Percentiles rank a stretch among this genome's conserved stretches.
phyloP scores from a whole-genome alignment of 2,113 vertebrate genomes.

The Gnathonemus longibarbis region DNA sequence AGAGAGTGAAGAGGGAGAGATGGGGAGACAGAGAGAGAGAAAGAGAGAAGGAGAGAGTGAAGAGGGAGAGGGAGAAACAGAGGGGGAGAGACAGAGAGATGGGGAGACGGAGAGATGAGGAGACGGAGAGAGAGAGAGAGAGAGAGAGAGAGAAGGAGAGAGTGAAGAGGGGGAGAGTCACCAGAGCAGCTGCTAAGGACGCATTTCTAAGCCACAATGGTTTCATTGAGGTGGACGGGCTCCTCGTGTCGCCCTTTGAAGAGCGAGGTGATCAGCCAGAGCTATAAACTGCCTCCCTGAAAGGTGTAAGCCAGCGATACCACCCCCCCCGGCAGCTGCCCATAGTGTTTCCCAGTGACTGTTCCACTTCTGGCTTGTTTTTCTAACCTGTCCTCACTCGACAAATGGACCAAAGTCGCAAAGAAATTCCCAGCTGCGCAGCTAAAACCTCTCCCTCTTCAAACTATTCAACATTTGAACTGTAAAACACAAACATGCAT shows the following conservation, averaged over 20 bases:
- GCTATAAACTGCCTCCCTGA: not conserved
- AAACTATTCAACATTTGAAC: not conserved
- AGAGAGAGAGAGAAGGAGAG: too few species aligned
- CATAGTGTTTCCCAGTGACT: not conserved
- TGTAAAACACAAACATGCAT: not conserved
- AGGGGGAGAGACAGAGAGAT: too few species aligned
- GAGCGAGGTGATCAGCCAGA: not conserved
- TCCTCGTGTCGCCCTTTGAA: not conserved
- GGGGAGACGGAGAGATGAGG: too few species aligned
- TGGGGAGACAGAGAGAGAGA: too few species aligned
- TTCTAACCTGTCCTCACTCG: not conserved
- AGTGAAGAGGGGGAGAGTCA: too few species aligned
- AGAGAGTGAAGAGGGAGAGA: too few species aligned
- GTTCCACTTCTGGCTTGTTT: not conserved
- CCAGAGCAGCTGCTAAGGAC: not conserved
- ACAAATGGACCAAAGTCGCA: not conserved
- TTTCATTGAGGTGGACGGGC: not conserved
- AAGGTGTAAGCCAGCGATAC: not conserved
- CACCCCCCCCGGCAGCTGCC: not conserved
- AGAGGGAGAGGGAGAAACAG: too few species aligned
- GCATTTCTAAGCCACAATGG: conserved; percentile 11
- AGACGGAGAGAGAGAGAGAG: too few species aligned
- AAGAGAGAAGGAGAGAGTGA: too few species aligned
- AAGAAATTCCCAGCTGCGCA: not conserved
- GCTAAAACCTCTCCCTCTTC: not conserved